These are phyloP conservation scores for Teinopalpus imperialis DNA, from an alignment of 2,888 invertebrate genomes.

Conservation along the genomic window DNA sequence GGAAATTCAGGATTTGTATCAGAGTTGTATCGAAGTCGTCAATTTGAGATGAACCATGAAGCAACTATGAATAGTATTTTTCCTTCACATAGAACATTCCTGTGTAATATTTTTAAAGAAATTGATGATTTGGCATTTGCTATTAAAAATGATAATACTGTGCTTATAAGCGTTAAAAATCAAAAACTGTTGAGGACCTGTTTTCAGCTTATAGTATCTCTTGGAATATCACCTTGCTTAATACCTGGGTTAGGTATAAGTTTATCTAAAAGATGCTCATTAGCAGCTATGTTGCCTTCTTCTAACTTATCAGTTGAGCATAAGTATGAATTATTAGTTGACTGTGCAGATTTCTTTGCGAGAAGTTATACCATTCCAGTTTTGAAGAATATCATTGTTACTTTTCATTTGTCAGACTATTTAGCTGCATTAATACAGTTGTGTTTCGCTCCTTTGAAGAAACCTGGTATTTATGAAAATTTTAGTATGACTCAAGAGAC, in stretches of 20 bases:
- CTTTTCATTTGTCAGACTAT: constrained; percentile 82
- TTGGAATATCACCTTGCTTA: constrained; percentile 86
- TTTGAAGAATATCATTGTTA: constrained; percentile 79
- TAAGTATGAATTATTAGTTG: constrained; percentile 74
- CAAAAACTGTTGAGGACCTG: constrained; percentile 83
- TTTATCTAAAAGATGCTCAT: constrained; percentile 63
- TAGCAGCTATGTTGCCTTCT: constrained; percentile 48
- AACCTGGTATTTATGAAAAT: constrained; percentile 70
- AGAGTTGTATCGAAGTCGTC: constrained; percentile 32
- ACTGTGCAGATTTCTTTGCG: constrained; percentile 72
- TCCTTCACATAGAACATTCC: constrained; percentile 56
- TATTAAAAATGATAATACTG: constrained; percentile 49
- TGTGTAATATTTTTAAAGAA: constrained; percentile 64
- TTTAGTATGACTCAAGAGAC: constrained; percentile 81
- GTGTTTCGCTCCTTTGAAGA: constrained; percentile 84
- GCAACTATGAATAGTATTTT: constrained; percentile 34
- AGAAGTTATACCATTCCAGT: constrained; percentile 72
- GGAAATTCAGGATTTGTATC: constrained; percentile 46
- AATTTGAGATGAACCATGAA: constrained; percentile 25
- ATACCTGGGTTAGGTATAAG: constrained; percentile 84
- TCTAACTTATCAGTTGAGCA: constrained; percentile 67
- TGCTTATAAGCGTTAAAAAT: constrained; percentile 85
- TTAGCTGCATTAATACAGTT: constrained; percentile 87
- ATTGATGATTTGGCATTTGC: constrained; percentile 58
- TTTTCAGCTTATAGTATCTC: constrained; percentile 83